These are phyloP conservation scores for Sternarchorhynchus goeldii DNA, from an alignment of 2,797 vertebrate species.

Conservation along the genomic window DNA sequence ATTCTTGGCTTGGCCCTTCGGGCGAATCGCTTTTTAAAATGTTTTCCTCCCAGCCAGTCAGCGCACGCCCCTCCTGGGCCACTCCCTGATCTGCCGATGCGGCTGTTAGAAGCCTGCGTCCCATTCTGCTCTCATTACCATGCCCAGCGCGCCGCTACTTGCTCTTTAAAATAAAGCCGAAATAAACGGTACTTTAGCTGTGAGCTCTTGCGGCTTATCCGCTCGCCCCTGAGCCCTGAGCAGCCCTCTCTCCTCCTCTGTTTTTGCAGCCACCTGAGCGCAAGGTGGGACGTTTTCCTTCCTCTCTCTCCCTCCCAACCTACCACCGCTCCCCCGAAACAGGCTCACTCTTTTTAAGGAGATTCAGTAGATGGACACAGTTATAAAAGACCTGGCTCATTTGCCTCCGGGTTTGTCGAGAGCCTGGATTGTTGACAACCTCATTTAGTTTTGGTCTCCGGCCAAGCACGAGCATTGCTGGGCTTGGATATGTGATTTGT, in stretches of 20 bases:
- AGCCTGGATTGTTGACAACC: slow-evolving; percentile 35
- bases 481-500: slow-evolving; percentile 49
- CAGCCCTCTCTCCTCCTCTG: not conserved
- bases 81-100: slow-evolving; percentile 62
- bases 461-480: slow-evolving; percentile 50
- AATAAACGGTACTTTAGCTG: slow-evolving; percentile 60
- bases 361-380: not conserved
- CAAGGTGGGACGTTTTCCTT: not conserved
- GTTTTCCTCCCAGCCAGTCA: slow-evolving; percentile 29
- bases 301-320: not conserved
- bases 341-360: slow-evolving; percentile 23
- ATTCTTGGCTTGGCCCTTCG: not conserved
- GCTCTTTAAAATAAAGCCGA: slow-evolving; percentile 62
- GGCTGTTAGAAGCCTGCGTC: slow-evolving; percentile 64
- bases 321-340: too few species aligned
- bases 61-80: slow-evolving; percentile 31
- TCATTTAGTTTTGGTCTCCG: slow-evolving; percentile 52
- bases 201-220: slow-evolving; percentile 55
- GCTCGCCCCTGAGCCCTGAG: slow-evolving; percentile 12
- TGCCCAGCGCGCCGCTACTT: slow-evolving; percentile 59
- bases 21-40: slow-evolving; percentile 11
- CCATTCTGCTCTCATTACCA: slow-evolving; percentile 61
- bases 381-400: slow-evolving; percentile 34
- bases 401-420: slow-evolving; percentile 14
- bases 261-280: slow-evolving; percentile 27